Base-by-base conservation (phyloP, 1,140 invertebrate species). In the Papilio xuthus region DNA sequence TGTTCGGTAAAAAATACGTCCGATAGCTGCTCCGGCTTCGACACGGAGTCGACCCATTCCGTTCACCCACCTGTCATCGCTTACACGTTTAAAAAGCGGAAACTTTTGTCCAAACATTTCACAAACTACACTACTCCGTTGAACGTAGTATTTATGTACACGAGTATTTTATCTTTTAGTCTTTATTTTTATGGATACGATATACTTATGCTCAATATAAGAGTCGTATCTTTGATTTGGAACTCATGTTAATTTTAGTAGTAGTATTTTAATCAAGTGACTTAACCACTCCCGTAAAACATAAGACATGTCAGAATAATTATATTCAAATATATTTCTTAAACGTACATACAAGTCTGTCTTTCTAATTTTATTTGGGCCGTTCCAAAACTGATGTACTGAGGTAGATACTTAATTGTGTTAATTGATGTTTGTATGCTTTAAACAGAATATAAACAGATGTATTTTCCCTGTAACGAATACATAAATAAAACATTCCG, bases 401-500 rank as follows among this genome's bases (percentile, higher is more conserved):
- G 37, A 72, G 23, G 18, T 76, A 76, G 37, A 76, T 37, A 28
- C 50, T 53, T 56, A 75, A 76, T 76, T 41, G 74, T 76, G 74
- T 76, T 63, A 76, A 76, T 76, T 76, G 53, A 76, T 63, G 74
- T 76, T 76, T 37, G 74, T 60, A 76, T 76, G 53, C 53, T 76
- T 56, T 76, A 76, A n/a, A 32, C 53, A 42, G 74, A 76, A 76
- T 76, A 76, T 63, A 76, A 76, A 76, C 74, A 76, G 74, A 76
- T 76, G 74, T 76, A 76, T 76, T 76, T 76, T 76, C 56, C 74
- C 56, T 42, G 53, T 63, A 76, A 60, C 74, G 53, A 76, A 76
- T 60, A 60, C 53, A 76, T 76, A 76, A 76, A 76, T 76, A 76
- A 76, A 76, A 76, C 74, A 76, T 76, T 76, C 74, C 74, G 74